A percentile compares a stretch with the other conserved stretches of the same genome.
phyloP scores from a whole-genome alignment of 2,113 vertebrate species.

The Cyphomyrus plagiostoma region DNA sequence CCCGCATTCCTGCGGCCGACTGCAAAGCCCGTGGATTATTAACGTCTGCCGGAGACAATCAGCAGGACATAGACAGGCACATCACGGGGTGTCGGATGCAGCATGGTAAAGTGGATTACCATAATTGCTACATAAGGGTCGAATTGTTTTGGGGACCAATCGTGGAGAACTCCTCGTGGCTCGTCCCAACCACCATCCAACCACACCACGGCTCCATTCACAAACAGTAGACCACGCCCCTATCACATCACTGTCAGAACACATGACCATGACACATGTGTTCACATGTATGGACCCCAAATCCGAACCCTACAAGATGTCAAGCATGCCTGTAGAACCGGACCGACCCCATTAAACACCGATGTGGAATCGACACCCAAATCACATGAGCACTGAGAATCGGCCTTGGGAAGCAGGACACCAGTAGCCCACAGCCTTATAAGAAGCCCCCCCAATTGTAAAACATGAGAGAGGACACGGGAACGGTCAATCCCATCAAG shows the following conservation, averaged over 20 bases:
- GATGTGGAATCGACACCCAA: neutral
- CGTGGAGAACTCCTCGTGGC: neutral
- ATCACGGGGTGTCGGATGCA: conserved; percentile 3
- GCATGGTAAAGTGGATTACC: neutral
- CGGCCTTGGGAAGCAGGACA: neutral
- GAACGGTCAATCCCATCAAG: neutral
- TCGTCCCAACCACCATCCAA: neutral
- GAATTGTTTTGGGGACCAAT: neutral
- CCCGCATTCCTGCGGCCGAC: conserved; percentile 4
- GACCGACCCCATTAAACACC: neutral
- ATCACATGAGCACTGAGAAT: neutral
- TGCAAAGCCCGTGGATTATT: conserved; percentile 23
- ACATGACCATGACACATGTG: neutral
- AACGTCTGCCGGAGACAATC: conserved; percentile 27
- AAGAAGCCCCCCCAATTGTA: neutral
- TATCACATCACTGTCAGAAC: neutral
- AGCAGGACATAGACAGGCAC: conserved; percentile 15
- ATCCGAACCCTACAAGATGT: neutral
- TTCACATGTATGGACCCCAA: neutral
- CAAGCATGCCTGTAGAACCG: neutral
- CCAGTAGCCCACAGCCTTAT: neutral
- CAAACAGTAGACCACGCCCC: neutral
- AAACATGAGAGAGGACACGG: neutral
- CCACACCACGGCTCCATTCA: neutral
- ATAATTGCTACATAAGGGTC: neutral